Evolutionary conservation across 2,888 invertebrate species (phyloP), one percentile per base, ranked within the genome.

Genomic region (Melipona beecheii): DNA sequence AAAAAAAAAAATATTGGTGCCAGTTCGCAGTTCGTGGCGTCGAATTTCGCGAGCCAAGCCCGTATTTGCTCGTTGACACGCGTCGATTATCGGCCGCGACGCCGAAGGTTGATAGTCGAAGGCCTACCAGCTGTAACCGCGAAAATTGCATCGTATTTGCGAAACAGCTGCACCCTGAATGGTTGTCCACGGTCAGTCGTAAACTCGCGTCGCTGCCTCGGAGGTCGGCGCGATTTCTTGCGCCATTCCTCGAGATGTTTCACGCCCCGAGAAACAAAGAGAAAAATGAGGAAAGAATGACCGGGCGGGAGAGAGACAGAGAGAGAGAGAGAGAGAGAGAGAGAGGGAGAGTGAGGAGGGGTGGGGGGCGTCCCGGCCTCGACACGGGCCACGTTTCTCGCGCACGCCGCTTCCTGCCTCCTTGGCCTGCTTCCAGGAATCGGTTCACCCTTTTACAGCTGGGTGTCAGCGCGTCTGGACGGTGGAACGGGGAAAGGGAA

Each of bases 61-160:
- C 56, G 56, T 56, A 56, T 56, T 56, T n/a, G 56, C n/a, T 11
- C 52, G 58, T 58, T 70, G 75, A 81, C 64, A 36, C 31, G 58
- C 52, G 70, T 56, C 70, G 75, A 81, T 70, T 66, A 75, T 75
- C 65, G 65, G 68, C 27, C 52, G 66, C 56, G 65, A 56, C 27
- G 56, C n/a, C 50, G 75, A 75, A 69, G 82, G 64, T 70, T 70
- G 81, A 49, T 31, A 58, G 65, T 52, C 70, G 79, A 62, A 76
- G 70, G 75, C 54, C 81, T 80, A 58, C 78, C 50, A 56, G 71
- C 58, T 65, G 27, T 75, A 84, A 85, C 81, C 77, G 75, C 78
- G 81, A 81, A 72, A 85, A 85, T 81, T 84, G 85, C 85, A 84
- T 84, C 84, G 77, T 69, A 78, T 72, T 65, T 58, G 81, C 62